Percentiles rank a stretch among this genome's conserved stretches.
phyloP scores from a whole-genome alignment of 1,140 invertebrate genomes.

The Drosophila oshimai region DNA sequence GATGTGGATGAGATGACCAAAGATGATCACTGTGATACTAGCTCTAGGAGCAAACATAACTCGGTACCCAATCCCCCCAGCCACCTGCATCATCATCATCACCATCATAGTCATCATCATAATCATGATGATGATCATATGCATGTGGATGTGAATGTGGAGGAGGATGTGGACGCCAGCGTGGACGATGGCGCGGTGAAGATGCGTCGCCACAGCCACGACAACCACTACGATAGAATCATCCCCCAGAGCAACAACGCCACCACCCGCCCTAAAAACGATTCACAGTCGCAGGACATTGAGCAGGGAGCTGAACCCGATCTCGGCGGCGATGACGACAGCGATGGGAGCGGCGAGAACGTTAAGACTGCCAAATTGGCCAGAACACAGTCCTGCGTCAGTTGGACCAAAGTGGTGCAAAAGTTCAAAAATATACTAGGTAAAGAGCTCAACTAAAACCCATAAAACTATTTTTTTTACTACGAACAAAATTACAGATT shows the following conservation, averaged over 20 bases:
- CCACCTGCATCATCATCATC: constrained; percentile 5
- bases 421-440: constrained; percentile 81
- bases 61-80: constrained; percentile 3
- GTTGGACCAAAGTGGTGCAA: constrained; percentile 80
- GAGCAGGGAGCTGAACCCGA: constrained; percentile 58
- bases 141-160: constrained; percentile 9
- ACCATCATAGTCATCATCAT: constrained; percentile 12
- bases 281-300: constrained; percentile 20
- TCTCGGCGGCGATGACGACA: constrained; percentile 5
- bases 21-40: constrained; percentile 57
- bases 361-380: constrained; percentile 67
- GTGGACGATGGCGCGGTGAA: constrained; percentile 14
- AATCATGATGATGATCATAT: background rate
- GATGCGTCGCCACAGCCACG: constrained; percentile 67
- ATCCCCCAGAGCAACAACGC: constrained; percentile 8
- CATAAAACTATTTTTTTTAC: no score
- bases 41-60: constrained; percentile 28
- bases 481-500: no score
- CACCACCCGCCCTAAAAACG: constrained; percentile 31
- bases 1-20: constrained; percentile 46
- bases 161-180: constrained; percentile 17
- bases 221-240: constrained; percentile 55
- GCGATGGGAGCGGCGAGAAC: constrained; percentile 39
- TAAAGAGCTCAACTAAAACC: constrained; percentile 33
- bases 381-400: constrained; percentile 77